phyloP scores from a whole-genome alignment of 1,140 invertebrate genomes.

The Palaemon carinicauda region DNA sequence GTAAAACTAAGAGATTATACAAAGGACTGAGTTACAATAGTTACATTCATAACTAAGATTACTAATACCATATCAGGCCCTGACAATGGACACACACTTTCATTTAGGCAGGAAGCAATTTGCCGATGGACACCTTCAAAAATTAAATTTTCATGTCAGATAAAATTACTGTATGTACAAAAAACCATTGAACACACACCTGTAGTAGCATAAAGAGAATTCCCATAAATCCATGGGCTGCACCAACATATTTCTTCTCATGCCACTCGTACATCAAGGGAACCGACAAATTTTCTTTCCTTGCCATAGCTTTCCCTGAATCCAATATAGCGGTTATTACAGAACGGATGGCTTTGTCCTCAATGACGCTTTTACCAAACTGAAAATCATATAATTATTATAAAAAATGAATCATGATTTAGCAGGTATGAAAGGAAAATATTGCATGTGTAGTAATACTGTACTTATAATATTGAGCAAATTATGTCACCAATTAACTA shows the following conservation, averaged over 20 bases:
- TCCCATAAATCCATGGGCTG: constrained; percentile 86
- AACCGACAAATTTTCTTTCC: constrained; percentile 66
- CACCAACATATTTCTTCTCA: constrained; percentile 85
- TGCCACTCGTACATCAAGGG: constrained; percentile 89
- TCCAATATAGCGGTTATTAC: constrained; percentile 73
- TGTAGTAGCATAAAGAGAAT: constrained; percentile 83
- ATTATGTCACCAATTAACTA: no score
- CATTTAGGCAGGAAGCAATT: background rate
- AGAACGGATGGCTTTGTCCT: constrained; percentile 63
- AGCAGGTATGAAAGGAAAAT: no score
- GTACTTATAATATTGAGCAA: no score
- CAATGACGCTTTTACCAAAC: constrained; percentile 20
- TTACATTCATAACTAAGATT: no score
- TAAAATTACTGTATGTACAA: background rate
- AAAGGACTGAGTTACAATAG: no score
- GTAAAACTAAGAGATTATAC: no score
- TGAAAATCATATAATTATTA: background rate
- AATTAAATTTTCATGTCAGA: background rate
- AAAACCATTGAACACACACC: constrained; percentile 65
- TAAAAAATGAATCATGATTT: background rate
- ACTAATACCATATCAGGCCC: no score
- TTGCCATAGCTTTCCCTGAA: constrained; percentile 72
- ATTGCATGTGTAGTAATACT: no score
- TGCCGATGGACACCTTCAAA: background rate
- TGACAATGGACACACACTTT: no score